A percentile compares a stretch with the other conserved stretches of the same genome.
Evolutionary conservation across 2,888 invertebrate species (phyloP).

Genomic region (Drosophila vallismaia): DNA sequence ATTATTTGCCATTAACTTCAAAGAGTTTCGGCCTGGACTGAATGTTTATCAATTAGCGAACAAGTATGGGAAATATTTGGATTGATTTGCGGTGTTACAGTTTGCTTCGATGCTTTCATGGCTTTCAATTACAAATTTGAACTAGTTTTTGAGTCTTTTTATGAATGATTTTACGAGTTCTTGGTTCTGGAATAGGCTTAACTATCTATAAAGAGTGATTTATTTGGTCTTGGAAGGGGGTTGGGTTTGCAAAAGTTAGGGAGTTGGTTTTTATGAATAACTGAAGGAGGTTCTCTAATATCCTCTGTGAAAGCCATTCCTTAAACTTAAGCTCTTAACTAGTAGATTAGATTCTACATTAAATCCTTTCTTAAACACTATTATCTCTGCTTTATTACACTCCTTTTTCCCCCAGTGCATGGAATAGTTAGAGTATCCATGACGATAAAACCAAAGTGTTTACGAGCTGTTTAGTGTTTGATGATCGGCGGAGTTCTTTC

Average conservation of each 20-base stretch:
- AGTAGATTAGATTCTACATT: no score
- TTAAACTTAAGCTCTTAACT: no score
- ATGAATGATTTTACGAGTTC: neutral
- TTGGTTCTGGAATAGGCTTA: neutral
- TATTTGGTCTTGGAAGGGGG: no score
- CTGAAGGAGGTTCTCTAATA: neutral
- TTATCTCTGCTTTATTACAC: no score
- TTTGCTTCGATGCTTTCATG: neutral
- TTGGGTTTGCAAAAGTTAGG: no score
- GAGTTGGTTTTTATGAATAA: no score
- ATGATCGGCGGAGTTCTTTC: constrained; percentile 20
- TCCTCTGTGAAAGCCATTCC: no score
- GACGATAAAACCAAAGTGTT: constrained; percentile 72
- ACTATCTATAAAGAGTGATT: neutral
- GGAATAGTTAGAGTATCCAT: constrained; percentile 22
- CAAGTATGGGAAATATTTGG: constrained; percentile 39
- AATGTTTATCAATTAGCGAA: constrained; percentile 36
- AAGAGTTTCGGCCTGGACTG: constrained; percentile 2
- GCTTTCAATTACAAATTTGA: neutral
- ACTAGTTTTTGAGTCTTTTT: neutral
- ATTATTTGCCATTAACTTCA: constrained; percentile 7
- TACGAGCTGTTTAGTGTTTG: constrained; percentile 74
- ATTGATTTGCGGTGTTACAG: constrained; percentile 21
- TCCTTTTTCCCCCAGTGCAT: neutral
- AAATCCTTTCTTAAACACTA: no score